Base-by-base conservation (phyloP, 37 sponge, comb jelly and placozoan species). In the Tethya wilhelma region DNA sequence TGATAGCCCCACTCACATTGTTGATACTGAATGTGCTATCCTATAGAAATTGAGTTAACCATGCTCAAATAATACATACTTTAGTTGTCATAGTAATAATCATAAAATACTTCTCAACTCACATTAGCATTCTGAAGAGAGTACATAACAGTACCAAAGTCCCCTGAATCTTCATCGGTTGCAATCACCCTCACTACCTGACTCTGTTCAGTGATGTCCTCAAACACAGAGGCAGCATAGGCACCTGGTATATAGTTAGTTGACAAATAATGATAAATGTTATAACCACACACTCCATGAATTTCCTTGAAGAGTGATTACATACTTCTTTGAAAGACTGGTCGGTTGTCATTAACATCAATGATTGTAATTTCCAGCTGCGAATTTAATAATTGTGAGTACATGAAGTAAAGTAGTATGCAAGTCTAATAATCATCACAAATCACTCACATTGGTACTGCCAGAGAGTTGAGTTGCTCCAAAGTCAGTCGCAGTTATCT, bases 311-410 rank as follows among this genome's bases (percentile, higher is more conserved):
- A 62, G 25, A 12, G 8, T n/a, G 7, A 62, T n/a, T 4, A 32
- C 65, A 23, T 44, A 67, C 69, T 56, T 34, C 39, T 53, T 23
- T 67, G 23, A 67, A 79, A 79, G 19, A 68, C 39, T 56, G 79
- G 79, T 36, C 56, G 22, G 28, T 64, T 64, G 69, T 79, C 79
- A 67, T 79, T 79, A 4, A 29, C 69, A 55, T 79, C 79, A 4
- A 6, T 23, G 4, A 79, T 56, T 0, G 41, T 37, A 17, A 79
- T 39, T 69, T 79, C 30, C 14, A 30, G 38, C 9, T 31, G 28
- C 1, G 38, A 39, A 4, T 20, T 29, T 55, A 46, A 77, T 9
- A 19, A 64, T 44, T n/a, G 8, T 23, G 32, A 6, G 3, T 11
- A 28, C 26, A 29, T 2, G 22, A 39, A 69, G 23, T 1, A 40